These are phyloP conservation scores for Mormyrops boulengeri DNA, from an alignment of 2,797 vertebrate genomes.

Conservation along the genomic window DNA sequence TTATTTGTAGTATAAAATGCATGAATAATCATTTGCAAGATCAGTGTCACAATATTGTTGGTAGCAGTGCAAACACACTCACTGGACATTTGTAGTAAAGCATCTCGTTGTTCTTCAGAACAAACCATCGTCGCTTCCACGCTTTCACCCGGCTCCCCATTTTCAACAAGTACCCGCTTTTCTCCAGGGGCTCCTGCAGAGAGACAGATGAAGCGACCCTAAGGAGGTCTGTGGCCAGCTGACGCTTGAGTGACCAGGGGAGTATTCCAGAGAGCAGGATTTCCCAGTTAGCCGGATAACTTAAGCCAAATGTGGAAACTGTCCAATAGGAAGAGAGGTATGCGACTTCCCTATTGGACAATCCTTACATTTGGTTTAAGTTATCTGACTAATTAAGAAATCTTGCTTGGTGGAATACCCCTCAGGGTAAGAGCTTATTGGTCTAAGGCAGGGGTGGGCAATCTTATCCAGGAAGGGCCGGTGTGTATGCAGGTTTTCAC, in stretches of 20 bases:
- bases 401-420: neutral
- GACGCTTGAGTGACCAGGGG: neutral
- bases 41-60: neutral
- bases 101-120: constrained; percentile 85
- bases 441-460: no score
- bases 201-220: neutral
- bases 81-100: constrained; percentile 94
- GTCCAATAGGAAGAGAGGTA: neutral
- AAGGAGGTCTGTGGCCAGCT: neutral
- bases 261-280: neutral
- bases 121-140: constrained; percentile 95
- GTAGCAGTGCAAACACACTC: constrained; percentile 47
- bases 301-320: neutral
- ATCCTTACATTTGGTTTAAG: neutral
- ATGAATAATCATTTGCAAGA: neutral
- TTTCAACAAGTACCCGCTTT: constrained; percentile 91
- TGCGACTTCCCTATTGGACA: neutral
- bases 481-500: no score
- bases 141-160: constrained; percentile 86
- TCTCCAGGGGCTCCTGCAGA: constrained; percentile 80
- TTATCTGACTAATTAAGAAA: neutral
- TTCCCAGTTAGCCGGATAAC: neutral
- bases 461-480: no score
- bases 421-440: neutral
- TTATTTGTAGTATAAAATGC: neutral